Percentiles rank a stretch among this genome's conserved stretches.
Conservation (phyloP, 2,797 vertebrate genomes). For the Arnoldichthys spilopterus region DNA sequence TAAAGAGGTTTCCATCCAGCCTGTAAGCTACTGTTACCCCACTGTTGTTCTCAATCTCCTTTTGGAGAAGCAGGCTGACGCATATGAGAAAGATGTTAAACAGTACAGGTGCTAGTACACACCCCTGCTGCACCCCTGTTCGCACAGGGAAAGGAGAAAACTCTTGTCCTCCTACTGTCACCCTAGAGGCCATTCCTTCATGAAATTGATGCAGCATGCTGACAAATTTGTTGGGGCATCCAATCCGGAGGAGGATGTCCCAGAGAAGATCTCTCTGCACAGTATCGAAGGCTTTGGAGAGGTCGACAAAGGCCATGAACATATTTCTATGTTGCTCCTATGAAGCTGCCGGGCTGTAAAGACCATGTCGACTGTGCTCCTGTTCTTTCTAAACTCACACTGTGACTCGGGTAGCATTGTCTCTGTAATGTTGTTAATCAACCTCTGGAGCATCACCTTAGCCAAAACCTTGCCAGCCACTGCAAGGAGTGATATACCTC, state of each 20-base stretch:
- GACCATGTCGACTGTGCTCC: conserved; percentile 13
- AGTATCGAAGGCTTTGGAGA: background rate
- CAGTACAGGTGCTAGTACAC: conserved; percentile 38
- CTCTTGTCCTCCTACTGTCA: conserved; percentile 37
- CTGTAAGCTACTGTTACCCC: background rate
- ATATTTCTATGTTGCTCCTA: conserved; percentile 27
- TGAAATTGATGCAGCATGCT: conserved; percentile 32
- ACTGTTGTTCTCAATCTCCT: conserved; percentile 22
- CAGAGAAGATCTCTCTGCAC: conserved; percentile 29
- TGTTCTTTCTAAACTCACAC: conserved; percentile 29
- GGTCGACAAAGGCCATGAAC: conserved; percentile 25
- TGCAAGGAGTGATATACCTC: too few relatives aligned
- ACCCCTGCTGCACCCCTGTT: conserved; percentile 28
- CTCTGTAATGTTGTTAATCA: conserved; percentile 34
- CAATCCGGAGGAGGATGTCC: conserved; percentile 23
- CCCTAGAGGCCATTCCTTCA: conserved; percentile 27
- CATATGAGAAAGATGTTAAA: conserved; percentile 36
- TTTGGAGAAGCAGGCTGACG: conserved; percentile 31
- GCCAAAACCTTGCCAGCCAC: too few relatives aligned
- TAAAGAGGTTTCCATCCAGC: conserved; percentile 40
- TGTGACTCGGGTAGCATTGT: conserved; percentile 1
- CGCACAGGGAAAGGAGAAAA: conserved; percentile 1
- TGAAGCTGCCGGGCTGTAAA: conserved; percentile 15
- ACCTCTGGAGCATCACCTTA: background rate
- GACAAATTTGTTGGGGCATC: conserved; percentile 33